Base-by-base conservation (phyloP, 2,888 invertebrate species). In the Cactoblastis cactorum region DNA sequence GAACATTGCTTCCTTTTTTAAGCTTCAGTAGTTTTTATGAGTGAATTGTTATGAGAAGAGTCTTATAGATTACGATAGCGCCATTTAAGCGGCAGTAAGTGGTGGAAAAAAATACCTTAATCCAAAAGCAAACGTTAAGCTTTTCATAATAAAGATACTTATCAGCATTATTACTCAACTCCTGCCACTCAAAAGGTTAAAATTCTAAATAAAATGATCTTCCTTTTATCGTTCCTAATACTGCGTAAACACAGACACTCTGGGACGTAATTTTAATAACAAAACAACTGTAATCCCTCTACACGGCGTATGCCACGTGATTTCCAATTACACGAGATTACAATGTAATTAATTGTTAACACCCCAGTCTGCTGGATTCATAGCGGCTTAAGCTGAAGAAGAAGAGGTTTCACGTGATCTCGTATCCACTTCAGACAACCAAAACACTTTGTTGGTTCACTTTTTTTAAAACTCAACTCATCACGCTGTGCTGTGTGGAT, bases 321-420 rank as follows among this genome's bases (percentile, higher is more conserved):
- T 43, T 49, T 53, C 47, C 47, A 53, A 50, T 53, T 50, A 49
- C 50, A 12, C 5, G 47, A 53, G 53, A 50, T 53, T 53, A 53
- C 47, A 32, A 9, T 45, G 47, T 50, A 53, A 53, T 50, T 50
- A 48, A 53, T 43, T 49, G 49, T 50, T 41, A 53, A 45, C 47
- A 49, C 54, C 52, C 41, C 53, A 49, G 33, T 41, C 34, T 17
- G 39, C 18, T 18, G 24, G n/a, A 35, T 35, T 17, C 15, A 14
- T n/a, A 15, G 17, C 28, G 6, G 46, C 22, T 37, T 43, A 43
- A 2, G 15, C 9, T 1, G 28, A 11, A 22, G 12, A 14, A 24
- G 12, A 0, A 14, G 41, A 24, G 17, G 15, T 43, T 43, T 3
- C 17, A 32, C 3, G 15, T 14, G 15, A n/a, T 14, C 15, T n/a